A percentile compares a stretch with the other conserved stretches of the same genome.
Evolutionary conservation across 1,140 invertebrate genomes (phyloP).

Genomic region (Bacillus rossius): DNA sequence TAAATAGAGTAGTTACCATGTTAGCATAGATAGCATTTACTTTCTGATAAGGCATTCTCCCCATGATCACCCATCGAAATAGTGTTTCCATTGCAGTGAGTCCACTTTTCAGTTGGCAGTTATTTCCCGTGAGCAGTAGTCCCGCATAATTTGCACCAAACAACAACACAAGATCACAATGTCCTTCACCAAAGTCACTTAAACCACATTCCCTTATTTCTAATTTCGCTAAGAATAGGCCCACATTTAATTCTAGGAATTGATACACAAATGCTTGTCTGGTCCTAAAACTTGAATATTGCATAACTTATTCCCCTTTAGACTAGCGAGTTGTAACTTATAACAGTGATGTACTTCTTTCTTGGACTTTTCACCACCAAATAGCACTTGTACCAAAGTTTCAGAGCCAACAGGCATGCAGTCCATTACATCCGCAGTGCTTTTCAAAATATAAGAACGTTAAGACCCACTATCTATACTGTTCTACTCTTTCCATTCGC

Average conservation of each 20-base stretch:
- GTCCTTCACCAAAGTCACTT: conserved; percentile 8
- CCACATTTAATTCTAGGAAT: conserved; percentile 1
- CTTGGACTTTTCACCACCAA: not conserved
- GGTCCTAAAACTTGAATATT: conserved; percentile 12
- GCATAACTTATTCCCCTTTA: not conserved
- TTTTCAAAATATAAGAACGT: conserved; percentile 3
- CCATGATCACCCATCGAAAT: conserved; percentile 36
- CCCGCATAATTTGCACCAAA: conserved; percentile 33
- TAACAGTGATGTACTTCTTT: conserved; percentile 9
- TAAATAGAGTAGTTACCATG: conserved; percentile 22
- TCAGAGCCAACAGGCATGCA: not conserved
- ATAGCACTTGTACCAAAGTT: not conserved
- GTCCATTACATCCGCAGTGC: not conserved
- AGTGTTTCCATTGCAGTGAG: conserved; percentile 33
- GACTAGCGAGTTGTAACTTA: not conserved
- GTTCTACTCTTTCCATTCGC: not conserved
- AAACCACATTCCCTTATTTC: conserved; percentile 18
- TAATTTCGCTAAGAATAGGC: conserved; percentile 8
- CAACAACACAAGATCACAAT: conserved; percentile 21
- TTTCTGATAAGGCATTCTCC: conserved; percentile 21
- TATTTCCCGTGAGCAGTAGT: conserved; percentile 30
- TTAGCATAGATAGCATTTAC: conserved; percentile 23
- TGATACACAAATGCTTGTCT: not conserved
- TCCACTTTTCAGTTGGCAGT: conserved; percentile 23
- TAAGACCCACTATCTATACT: conserved; percentile 20